Evolutionary conservation across 2,888 invertebrate genomes (phyloP).

Genomic region (Sepiola atlantica): DNA sequence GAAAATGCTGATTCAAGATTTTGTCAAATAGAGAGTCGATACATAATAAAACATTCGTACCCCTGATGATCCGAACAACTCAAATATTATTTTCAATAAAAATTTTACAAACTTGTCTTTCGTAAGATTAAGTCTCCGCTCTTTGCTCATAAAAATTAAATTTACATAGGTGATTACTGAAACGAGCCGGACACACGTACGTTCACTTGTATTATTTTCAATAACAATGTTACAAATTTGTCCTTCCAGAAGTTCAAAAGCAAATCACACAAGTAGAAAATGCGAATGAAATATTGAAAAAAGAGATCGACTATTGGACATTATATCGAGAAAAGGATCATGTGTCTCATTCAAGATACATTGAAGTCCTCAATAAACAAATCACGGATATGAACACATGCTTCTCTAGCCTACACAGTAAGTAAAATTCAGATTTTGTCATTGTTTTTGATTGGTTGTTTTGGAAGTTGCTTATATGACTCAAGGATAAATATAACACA

Average conservation of each 20-base stretch:
- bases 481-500: background rate
- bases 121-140: background rate
- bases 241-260: constrained; percentile 63
- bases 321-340: constrained; percentile 68
- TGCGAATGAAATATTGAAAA: constrained; percentile 61
- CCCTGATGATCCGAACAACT: too few relatives aligned
- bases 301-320: constrained; percentile 67
- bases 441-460: background rate
- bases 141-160: background rate
- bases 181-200: too few relatives aligned
- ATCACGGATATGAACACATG: constrained; percentile 70
- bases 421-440: constrained; percentile 15
- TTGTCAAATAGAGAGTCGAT: too few relatives aligned
- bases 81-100: background rate
- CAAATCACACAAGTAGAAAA: constrained; percentile 62
- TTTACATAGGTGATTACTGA: background rate
- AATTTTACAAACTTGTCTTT: background rate
- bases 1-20: too few relatives aligned
- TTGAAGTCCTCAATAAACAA: constrained; percentile 70
- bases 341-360: constrained; percentile 64
- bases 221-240: background rate
- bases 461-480: background rate
- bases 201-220: background rate
- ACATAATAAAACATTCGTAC: too few relatives aligned
- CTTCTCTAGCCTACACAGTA: constrained; percentile 72